Evolutionary conservation across 2,113 vertebrate genomes (phyloP).

Genomic region (Ictalurus furcatus): DNA sequence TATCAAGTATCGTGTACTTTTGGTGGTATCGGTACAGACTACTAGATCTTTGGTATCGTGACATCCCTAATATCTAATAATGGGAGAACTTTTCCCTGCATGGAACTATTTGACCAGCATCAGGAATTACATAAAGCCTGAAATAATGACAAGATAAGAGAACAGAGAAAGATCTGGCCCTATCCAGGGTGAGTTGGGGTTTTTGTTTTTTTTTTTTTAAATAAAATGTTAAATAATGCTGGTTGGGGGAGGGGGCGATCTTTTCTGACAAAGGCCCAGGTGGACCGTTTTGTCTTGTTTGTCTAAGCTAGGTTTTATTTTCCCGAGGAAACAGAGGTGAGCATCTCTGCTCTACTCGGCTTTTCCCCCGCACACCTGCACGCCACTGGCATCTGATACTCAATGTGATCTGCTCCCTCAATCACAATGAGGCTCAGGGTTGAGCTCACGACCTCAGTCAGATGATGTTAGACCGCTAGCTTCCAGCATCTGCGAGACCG

Average conservation of each 20-base stretch:
- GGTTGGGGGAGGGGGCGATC: slow-evolving; percentile 74
- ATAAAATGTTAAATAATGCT: slow-evolving; percentile 37
- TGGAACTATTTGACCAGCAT: neutral
- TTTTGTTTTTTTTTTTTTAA: neutral
- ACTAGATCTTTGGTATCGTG: no score
- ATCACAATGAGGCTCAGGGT: no score
- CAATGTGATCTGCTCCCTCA: neutral
- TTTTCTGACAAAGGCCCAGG: slow-evolving; percentile 77
- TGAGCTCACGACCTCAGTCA: neutral
- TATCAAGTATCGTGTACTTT: no score
- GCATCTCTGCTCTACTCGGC: neutral
- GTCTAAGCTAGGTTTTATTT: slow-evolving; percentile 51
- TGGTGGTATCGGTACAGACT: no score
- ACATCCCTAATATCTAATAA: no score
- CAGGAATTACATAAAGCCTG: neutral
- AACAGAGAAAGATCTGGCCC: neutral
- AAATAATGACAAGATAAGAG: neutral
- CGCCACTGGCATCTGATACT: neutral
- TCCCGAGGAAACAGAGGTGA: neutral
- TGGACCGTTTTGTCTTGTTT: slow-evolving; percentile 71
- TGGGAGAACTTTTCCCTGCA: neutral
- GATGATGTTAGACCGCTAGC: neutral
- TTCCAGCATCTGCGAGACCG: neutral
- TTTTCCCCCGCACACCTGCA: neutral
- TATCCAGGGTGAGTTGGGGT: neutral